Evolutionary conservation across 2,888 invertebrate genomes (phyloP).

Genomic region (Steinernema carpocapsae): DNA sequence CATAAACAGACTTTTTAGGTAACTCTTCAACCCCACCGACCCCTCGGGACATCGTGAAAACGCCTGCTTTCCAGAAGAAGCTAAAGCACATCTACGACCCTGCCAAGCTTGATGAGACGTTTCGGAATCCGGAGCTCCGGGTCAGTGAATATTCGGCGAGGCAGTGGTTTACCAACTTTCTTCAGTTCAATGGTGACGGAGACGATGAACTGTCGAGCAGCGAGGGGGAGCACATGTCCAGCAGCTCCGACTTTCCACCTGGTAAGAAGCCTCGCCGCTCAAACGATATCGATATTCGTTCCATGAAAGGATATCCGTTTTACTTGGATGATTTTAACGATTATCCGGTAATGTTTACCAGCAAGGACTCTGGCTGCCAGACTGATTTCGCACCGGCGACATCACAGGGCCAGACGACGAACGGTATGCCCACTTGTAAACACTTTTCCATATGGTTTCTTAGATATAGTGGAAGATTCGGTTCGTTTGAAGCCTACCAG

Average conservation of each 20-base stretch:
- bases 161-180: background rate
- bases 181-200: constrained; percentile 21
- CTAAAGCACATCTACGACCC: constrained; percentile 4
- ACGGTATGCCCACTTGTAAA: background rate
- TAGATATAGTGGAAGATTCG: background rate
- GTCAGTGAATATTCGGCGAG: no score
- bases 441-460: background rate
- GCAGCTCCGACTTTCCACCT: constrained; percentile 3
- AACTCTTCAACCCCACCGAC: background rate
- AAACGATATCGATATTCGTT: background rate
- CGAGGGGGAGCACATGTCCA: background rate
- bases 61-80: background rate
- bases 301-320: constrained; percentile 1
- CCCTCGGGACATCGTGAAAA: background rate
- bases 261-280: constrained; percentile 15
- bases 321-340: background rate
- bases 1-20: no score
- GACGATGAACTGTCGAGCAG: constrained; percentile 27
- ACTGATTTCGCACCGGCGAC: constrained; percentile 22
- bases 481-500: background rate
- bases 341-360: background rate
- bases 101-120: background rate
- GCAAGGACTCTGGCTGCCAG: constrained; percentile 12
- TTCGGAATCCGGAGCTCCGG: no score
- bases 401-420: constrained; percentile 6